Evolutionary conservation across 2,888 invertebrate genomes (phyloP), one percentile per base, ranked within the genome.

Genomic region (Strigamia crassipes): DNA sequence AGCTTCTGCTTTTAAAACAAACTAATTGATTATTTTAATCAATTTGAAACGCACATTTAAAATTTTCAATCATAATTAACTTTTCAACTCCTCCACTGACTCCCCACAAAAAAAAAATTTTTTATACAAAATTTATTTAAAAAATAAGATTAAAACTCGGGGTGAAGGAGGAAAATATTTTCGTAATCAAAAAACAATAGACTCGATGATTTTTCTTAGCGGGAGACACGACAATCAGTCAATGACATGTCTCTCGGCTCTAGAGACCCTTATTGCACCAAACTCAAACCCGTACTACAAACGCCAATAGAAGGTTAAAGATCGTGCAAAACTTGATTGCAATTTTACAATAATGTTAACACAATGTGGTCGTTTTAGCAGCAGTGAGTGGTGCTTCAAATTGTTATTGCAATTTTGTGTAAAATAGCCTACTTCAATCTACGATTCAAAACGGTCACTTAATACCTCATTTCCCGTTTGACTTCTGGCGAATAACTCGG

Each of bases 181-280:
- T 73, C 73, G 15, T 27, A 73, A 73, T 73, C 73, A 73, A 15
- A 15, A 73, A 73, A 73, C 27, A 73, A 73, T 73, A 73, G 73
- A 73, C 73, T 31, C 13, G 73, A 73, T 73, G 73, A 73, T 73
- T 73, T 73, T 73, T 73, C 73, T 73, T 73, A 13, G 31, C 27
- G 73, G 56, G 12, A 73, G 73, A 73, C 73, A 31, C 23, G 31
- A 27, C 73, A 31, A 73, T 73, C 73, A 73, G 73, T 73, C 73
- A 73, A 27, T 73, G 73, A 73, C 73, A 73, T 15, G 73, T 73
- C 73, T 73, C 10, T 31, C 23, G 31, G 23, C 73, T 31, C 73
- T 31, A 15, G 73, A 73, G 73, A 73, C n/a, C 27, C 73, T 31
- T 15, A 73, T 73, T 73, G 73, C 73, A 73, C 27, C 27, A 73